Base-by-base conservation (phyloP, 1,140 invertebrate species). In the Lasioglossum albipes region DNA sequence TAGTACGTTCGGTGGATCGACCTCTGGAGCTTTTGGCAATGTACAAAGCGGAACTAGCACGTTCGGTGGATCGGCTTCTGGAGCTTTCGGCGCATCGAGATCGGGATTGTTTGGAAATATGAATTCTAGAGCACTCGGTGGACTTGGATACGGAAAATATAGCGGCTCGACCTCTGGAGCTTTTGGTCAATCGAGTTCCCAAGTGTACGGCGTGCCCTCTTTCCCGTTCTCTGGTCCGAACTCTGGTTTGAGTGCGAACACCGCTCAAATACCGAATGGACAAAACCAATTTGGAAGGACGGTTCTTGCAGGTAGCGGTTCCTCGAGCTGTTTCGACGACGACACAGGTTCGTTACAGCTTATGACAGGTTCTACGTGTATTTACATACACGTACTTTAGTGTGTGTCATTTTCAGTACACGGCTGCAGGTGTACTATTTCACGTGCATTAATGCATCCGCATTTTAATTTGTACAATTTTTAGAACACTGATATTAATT, bases 241-340 rank as follows among this genome's bases (percentile, higher is more conserved):
- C 54, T 10, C 41, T 36, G 31, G 45, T 1, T 45, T 41, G 41
- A 66, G 52, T 41, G 18, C 4, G 52, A 49, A 49, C 10, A 12
- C 13, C 13, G 2, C 45, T 49, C 45, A 12, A 49, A 49, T 13
- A 2, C 45, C 18, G n/a, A 73, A 22, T 42, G 49, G 49, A 12
- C 49, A 42, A 5, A 73, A 9, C 0, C 66, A 52, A 22, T 59
- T 36, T 27, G n/a, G 69, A 31, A 70, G 65, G 18, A 69, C 70
- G 13, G n/a, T 12, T n/a, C 41, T 49, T 49, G 0, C 13, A 13
- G 42, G 59, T 45, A 20, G 67, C 9, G 31, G 10, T 54, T 66
- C 54, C 22, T 61, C 72, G 7, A 41, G 54, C 36, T 72, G 72
- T 13, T 83, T 82, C 52, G 67, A 70, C 20, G 72, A 80, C 52